Conservation (phyloP, 1,140 invertebrate genomes). For the Ceratina japonica region DNA sequence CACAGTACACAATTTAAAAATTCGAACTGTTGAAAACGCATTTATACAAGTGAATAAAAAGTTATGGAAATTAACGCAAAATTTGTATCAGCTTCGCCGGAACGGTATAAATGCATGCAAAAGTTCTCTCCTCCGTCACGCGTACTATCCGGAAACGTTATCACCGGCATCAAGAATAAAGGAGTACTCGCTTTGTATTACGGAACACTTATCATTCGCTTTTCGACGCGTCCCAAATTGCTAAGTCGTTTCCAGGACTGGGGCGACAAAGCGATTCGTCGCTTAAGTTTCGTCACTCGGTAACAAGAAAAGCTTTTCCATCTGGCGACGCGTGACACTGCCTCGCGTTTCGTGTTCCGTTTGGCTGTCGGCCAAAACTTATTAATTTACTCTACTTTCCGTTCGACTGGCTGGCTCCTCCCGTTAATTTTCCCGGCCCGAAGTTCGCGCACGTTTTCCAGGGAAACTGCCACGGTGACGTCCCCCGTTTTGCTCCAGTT, state of each 20-base stretch:
- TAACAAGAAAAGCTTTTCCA: conserved; percentile 38
- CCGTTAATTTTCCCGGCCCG: conserved; percentile 8
- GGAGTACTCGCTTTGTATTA: conserved; percentile 14
- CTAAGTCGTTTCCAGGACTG: neutral
- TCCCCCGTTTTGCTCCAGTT: no score
- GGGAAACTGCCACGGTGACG: neutral
- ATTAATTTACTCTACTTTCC: conserved; percentile 24
- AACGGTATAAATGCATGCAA: neutral
- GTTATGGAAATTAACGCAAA: no score
- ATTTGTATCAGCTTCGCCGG: no score
- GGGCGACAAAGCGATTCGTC: conserved; percentile 21
- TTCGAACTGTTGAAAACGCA: no score
- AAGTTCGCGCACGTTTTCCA: neutral
- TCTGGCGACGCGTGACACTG: conserved; percentile 16
- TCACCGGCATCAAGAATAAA: neutral
- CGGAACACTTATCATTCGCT: conserved; percentile 7
- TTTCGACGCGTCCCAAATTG: neutral
- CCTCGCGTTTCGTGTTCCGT: neutral
- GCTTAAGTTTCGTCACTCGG: conserved; percentile 7
- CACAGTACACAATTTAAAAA: no score
- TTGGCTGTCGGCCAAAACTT: conserved; percentile 12
- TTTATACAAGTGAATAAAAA: no score
- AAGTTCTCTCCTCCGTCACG: neutral
- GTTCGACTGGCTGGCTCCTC: conserved; percentile 20
- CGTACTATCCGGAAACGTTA: neutral